Conservation (phyloP, 2,888 invertebrate species). For the Alsophila aescularia region DNA sequence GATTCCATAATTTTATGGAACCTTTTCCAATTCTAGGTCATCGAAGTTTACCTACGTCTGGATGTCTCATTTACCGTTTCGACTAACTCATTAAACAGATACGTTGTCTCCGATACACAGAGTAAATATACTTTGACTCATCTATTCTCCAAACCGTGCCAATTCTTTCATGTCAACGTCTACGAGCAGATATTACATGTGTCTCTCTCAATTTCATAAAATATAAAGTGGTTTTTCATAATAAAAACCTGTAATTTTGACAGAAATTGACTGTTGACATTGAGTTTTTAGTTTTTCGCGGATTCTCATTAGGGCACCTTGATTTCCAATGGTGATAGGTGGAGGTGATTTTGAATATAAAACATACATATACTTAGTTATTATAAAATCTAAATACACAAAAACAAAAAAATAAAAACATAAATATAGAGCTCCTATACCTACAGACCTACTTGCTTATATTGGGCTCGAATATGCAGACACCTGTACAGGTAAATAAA, state of each 20-base stretch:
- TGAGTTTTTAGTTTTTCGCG: constrained; percentile 1
- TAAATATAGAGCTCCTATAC: too few species aligned
- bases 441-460: too few species aligned
- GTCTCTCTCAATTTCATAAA: constrained; percentile 18
- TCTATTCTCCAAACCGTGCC: constrained; percentile 22
- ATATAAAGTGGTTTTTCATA: constrained; percentile 11
- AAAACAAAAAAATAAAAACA: too few species aligned
- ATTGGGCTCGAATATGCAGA: too few species aligned
- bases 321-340: neutral
- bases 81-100: constrained; percentile 21
- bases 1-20: too few species aligned
- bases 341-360: too few species aligned
- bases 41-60: neutral
- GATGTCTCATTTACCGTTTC: constrained; percentile 22
- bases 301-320: constrained; percentile 1
- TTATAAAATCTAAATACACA: too few species aligned
- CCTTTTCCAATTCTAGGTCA: too few species aligned
- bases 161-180: constrained; percentile 23
- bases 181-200: constrained; percentile 10
- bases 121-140: constrained; percentile 28
- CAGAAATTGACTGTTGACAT: constrained; percentile 24
- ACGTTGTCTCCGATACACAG: constrained; percentile 18
- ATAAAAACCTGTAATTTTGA: constrained; percentile 23
- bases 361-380: too few species aligned
- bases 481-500: too few species aligned